Conservation (phyloP, 2,797 vertebrate genomes). For the Poeciliopsis infans region DNA sequence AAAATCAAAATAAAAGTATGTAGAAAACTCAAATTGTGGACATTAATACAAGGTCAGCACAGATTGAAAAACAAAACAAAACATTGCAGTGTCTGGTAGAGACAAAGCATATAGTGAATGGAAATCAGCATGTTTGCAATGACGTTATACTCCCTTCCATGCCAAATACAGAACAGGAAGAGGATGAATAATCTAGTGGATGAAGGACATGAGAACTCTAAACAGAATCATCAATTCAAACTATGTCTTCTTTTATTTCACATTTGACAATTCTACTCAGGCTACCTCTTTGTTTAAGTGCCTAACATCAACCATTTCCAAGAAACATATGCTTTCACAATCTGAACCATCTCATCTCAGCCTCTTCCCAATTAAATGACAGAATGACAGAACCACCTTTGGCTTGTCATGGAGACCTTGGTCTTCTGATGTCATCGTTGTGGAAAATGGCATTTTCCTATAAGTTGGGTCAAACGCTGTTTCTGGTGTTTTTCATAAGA, state of each 20-base stretch:
- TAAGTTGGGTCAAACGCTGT: conserved; percentile 19
- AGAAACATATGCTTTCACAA: conserved; percentile 41
- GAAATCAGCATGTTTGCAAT: conserved; percentile 44
- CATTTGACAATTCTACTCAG: conserved; percentile 57
- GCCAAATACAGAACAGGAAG: conserved; percentile 74
- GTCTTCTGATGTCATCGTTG: conserved; percentile 1
- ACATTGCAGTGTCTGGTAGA: conserved; percentile 29
- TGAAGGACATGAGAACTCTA: conserved; percentile 69
- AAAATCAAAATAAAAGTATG: conserved; percentile 37
- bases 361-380: conserved; percentile 30
- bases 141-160: conserved; percentile 64
- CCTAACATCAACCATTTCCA: conserved; percentile 59
- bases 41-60: conserved; percentile 12
- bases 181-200: conserved; percentile 78
- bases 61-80: conserved; percentile 10
- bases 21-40: conserved; percentile 19
- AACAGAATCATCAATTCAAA: conserved; percentile 47
- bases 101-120: conserved; percentile 43
- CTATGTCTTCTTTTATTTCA: conserved; percentile 36
- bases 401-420: not conserved
- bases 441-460: conserved; percentile 18
- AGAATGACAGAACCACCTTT: not conserved
- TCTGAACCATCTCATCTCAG: conserved; percentile 34
- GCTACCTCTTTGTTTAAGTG: conserved; percentile 82
- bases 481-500: conserved; percentile 8